A percentile compares a stretch with the other conserved stretches of the same genome.
Conservation (phyloP, 2,888 invertebrate species). For the Ectropis crepuscularia region DNA sequence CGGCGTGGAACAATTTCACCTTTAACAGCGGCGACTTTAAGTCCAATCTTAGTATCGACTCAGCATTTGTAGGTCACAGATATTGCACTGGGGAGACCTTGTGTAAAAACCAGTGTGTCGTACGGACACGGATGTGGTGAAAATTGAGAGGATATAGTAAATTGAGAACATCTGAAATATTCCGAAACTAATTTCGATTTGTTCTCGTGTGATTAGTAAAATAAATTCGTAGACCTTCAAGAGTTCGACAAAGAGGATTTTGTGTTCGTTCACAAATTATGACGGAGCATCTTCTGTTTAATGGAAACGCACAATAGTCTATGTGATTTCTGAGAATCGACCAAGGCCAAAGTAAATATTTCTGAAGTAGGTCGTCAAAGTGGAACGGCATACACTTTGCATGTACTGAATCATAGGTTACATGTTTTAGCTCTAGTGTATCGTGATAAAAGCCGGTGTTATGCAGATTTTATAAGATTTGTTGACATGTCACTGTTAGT, state of each 20-base stretch:
- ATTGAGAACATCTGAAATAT: constrained; percentile 14
- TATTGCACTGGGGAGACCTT: constrained; percentile 73
- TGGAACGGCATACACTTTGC: constrained; percentile 55
- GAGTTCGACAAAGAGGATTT: constrained; percentile 20
- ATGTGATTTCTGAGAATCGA: constrained; percentile 58
- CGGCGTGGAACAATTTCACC: constrained; percentile 59
- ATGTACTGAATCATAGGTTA: constrained; percentile 56
- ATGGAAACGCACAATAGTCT: constrained; percentile 47
- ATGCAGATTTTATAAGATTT: constrained; percentile 18
- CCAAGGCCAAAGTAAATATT: constrained; percentile 63
- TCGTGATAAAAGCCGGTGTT: constrained; percentile 27
- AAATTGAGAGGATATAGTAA: constrained; percentile 36
- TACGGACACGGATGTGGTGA: constrained; percentile 58
- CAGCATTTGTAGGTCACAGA: constrained; percentile 71
- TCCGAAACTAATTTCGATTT: constrained; percentile 15
- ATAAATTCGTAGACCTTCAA: constrained; percentile 18
- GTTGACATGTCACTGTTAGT: constrained; percentile 4
- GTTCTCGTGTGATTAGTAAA: constrained; percentile 12
- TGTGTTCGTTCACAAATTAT: constrained; percentile 30
- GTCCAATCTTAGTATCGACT: constrained; percentile 57
- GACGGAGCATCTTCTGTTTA: constrained; percentile 34
- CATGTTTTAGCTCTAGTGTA: constrained; percentile 17
- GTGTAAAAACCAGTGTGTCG: constrained; percentile 63
- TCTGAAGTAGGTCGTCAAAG: constrained; percentile 65
- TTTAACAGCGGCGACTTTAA: constrained; percentile 57